Base-by-base conservation (phyloP, 2,797 vertebrate species). In the Erpetoichthys calabaricus region DNA sequence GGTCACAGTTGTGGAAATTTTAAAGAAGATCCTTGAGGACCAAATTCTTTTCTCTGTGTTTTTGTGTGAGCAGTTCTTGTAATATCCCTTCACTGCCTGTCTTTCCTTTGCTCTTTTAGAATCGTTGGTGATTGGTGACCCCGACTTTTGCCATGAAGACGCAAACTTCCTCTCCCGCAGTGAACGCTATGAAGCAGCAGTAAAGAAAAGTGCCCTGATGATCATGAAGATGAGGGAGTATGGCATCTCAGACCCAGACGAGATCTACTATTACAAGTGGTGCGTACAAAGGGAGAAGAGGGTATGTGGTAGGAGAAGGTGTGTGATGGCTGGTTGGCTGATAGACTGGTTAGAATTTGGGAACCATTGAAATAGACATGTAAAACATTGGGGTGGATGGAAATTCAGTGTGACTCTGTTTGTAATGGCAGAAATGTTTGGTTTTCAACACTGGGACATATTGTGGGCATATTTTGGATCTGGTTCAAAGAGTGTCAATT, bases 211-310 rank as follows among this genome's bases (percentile, higher is more conserved):
- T 7, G 77, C 90, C 47, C 71, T 68, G 63, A 91, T 98, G 94
- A 86, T 98, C 62, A 65, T 85, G 71, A 98, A 96, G 73, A 72
- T 99, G 57, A 75, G 91, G 59, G 84, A 97, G 10, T 84, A 85
- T 56, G 90, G 87, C 60, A 95, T 98, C 64, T 78, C 91, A 5
- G 90, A 99, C 65, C 94, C 95, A 0, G 89, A 94, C 0, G 95
- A 98, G 71, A 95, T 99, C 72, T 81, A 80, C 73, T 80, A 69
- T 75, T 99, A 93, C 69, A 99, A 98, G 76, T 94, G 79, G 96
- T 99, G 3, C 43, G 45, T 3, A 6, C 9, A 56, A 45, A 5
- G 45, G 4, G 9, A 42, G 44, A 45, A 9, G 44, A n/a, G 44
- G 41, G 25, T 3, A 8, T 41, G 9, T 8, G 5, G 6, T 3